Evolutionary conservation across 2,797 vertebrate genomes (phyloP).

Genomic region (Vipera latastei): DNA sequence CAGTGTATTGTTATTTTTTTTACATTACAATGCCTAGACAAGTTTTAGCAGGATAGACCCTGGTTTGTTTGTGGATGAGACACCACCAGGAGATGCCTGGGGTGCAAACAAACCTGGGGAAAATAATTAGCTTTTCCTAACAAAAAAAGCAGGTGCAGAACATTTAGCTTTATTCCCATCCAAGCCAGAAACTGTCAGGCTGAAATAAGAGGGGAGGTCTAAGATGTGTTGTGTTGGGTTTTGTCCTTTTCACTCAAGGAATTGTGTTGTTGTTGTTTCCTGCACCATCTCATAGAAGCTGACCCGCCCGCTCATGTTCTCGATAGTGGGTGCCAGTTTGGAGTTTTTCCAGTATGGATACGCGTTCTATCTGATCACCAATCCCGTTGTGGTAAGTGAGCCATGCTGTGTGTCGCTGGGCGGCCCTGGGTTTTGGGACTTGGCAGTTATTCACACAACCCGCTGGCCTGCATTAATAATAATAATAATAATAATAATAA

Average conservation of each 20-base stretch:
- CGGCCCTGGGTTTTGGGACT: background rate
- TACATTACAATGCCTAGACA: background rate
- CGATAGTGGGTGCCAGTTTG: constrained; percentile 74
- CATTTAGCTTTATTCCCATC: background rate
- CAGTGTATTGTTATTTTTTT: background rate
- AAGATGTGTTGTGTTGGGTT: background rate
- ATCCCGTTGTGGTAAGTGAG: constrained; percentile 34
- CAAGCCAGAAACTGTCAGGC: background rate
- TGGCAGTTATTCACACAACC: background rate
- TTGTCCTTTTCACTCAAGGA: background rate
- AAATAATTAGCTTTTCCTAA: background rate
- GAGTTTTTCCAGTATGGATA: constrained; percentile 75
- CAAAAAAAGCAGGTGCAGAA: too few relatives aligned
- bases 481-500: too few relatives aligned
- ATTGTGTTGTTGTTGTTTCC: background rate
- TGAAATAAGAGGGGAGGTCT: background rate
- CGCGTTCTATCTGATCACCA: constrained; percentile 21
- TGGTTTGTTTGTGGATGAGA: background rate
- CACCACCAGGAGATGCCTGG: background rate
- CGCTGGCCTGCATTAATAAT: background rate
- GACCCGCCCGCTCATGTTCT: constrained; percentile 67
- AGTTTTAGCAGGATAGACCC: background rate
- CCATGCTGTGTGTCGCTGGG: accelerated
- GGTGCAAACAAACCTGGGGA: background rate
- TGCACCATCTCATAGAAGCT: constrained; percentile 65